Conservation (phyloP, 1,140 invertebrate genomes). For the Leguminivora glycinivorella region DNA sequence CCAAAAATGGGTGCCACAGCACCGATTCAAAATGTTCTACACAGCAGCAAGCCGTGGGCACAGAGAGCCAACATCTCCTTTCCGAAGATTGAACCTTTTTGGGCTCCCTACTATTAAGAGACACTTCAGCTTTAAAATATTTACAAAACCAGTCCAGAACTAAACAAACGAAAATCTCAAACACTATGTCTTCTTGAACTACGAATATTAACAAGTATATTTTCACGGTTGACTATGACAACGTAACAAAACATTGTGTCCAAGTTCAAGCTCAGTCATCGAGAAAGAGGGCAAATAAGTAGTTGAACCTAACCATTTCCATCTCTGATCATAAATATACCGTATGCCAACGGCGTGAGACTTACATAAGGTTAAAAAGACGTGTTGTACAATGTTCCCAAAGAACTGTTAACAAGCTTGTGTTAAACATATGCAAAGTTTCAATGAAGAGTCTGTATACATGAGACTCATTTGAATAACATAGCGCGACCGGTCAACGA, state of each 20-base stretch:
- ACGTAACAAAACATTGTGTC: background rate
- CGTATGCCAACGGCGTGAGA: too few relatives aligned
- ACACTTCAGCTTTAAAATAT: background rate
- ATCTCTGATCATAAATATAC: too few relatives aligned
- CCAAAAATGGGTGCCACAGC: too few relatives aligned
- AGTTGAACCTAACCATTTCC: background rate
- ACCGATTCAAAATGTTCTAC: too few relatives aligned
- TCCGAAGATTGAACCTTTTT: too few relatives aligned
- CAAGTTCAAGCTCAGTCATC: background rate
- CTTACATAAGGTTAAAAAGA: too few relatives aligned
- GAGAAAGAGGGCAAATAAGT: constrained; percentile 11
- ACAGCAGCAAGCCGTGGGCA: too few relatives aligned
- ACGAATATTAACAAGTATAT: background rate
- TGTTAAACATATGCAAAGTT: constrained; percentile 27
- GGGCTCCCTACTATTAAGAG: too few relatives aligned
- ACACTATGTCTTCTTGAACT: background rate
- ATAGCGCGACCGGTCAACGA: constrained; percentile 9
- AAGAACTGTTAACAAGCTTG: constrained; percentile 18
- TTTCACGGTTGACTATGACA: background rate
- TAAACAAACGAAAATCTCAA: constrained; percentile 12
- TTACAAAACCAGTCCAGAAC: background rate
- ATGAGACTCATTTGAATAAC: constrained; percentile 10
- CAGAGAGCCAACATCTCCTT: too few relatives aligned
- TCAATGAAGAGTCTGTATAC: constrained; percentile 17
- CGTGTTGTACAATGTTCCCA: background rate